Evolutionary conservation across 1,140 invertebrate genomes (phyloP).

Genomic region (Aphidius ervi): DNA sequence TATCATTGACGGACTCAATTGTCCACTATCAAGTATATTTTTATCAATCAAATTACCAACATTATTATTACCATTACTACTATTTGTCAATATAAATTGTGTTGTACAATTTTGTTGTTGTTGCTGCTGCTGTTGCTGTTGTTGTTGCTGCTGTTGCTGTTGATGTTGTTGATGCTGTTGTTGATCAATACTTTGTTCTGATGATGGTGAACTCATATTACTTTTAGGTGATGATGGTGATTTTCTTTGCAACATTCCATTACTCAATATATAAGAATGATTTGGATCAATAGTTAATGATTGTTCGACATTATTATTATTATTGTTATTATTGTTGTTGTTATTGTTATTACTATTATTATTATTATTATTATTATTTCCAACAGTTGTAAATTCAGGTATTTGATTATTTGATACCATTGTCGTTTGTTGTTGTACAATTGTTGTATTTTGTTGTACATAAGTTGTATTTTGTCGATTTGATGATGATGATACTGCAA

Average conservation of each 20-base stretch:
- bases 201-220: conserved; percentile 38
- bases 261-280: conserved; percentile 47
- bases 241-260: conserved; percentile 45
- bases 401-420: conserved; percentile 71
- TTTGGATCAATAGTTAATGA: conserved; percentile 54
- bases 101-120: too few relatives aligned
- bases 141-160: conserved; percentile 31
- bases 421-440: conserved; percentile 64
- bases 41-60: conserved; percentile 38
- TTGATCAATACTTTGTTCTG: conserved; percentile 34
- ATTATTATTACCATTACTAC: conserved; percentile 43
- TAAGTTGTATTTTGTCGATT: conserved; percentile 70
- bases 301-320: conserved; percentile 43
- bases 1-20: conserved; percentile 44
- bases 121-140: conserved; percentile 43
- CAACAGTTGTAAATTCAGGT: conserved; percentile 44
- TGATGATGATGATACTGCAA: conserved; percentile 56
- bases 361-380: not conserved
- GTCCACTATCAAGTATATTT: conserved; percentile 27
- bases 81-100: conserved; percentile 47
- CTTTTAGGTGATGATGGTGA: conserved; percentile 43
- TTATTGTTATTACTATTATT: too few relatives aligned
- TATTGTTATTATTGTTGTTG: conserved; percentile 27
- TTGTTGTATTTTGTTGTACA: conserved; percentile 68
- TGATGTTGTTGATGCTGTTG: conserved; percentile 35